Evolutionary conservation across 2,797 vertebrate species (phyloP), one percentile per base, ranked within the genome.

Genomic region (Falco berigora): DNA sequence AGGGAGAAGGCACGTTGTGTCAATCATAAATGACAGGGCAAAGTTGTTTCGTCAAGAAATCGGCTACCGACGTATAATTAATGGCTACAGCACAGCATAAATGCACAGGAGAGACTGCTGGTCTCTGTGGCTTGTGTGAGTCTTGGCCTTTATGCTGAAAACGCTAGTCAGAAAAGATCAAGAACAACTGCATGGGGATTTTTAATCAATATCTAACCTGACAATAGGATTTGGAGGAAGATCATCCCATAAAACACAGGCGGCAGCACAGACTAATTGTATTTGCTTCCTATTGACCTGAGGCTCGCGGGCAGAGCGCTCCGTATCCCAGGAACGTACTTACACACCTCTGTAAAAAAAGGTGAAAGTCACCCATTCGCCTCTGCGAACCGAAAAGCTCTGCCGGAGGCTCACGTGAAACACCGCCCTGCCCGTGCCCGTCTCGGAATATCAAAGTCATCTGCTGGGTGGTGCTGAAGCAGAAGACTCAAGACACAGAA

Each of bases 181-280:
- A 71, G 42, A 92, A 83, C 64, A 88, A 80, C 1, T 77, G 61
- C 32, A 24, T 23, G 36, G 34, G 38, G 52, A 77, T 50, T 81
- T 77, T 86, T 69, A 94, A 94, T 86, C 21, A 0, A 40, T 81
- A 76, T 55, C 76, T 69, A 83, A 76, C 61, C 80, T 80, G 52
- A 84, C 73, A 94, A 77, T 9, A 59, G 77, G 84, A 94, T 92
- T 59, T 89, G 77, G 80, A 84, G n/a, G 58, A 63, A 84, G 58
- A 96, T 86, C 76, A 66, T 67, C 64, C 93, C 80, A 62, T 32
- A 75, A 91, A 91, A 78, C 62, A 88, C 5, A 38, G 36, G 63
- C 0, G 0, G 44, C 44, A 86, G 10, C 0, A 0, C 80, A 67
- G 42, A 69, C 47, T 83, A 73, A 77, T 59, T 90, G 56, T 36